Percentiles rank a stretch among this genome's conserved stretches.
phyloP scores from a whole-genome alignment of 2,113 vertebrate genomes.

The Triplophysa rosa region DNA sequence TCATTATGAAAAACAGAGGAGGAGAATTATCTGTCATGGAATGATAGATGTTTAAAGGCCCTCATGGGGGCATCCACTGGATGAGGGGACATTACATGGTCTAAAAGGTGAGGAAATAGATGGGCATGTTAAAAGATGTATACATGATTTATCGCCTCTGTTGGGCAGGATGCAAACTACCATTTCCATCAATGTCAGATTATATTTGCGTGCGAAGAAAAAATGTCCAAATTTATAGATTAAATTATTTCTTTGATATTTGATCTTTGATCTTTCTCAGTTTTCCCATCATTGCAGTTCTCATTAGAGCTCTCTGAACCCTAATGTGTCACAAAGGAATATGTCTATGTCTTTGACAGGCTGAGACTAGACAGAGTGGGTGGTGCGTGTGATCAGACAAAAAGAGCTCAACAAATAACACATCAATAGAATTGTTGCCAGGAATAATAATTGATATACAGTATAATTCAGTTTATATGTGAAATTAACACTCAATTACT shows the following conservation, averaged over 20 bases:
- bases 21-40: neutral
- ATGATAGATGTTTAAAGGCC: conserved; percentile 27
- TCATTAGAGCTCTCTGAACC: neutral
- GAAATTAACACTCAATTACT: too few species aligned
- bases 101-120: conserved; percentile 15
- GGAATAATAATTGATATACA: neutral
- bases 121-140: neutral
- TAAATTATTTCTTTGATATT: neutral
- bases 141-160: conserved; percentile 3
- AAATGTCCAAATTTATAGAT: neutral
- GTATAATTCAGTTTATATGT: neutral
- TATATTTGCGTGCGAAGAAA: conserved; percentile 5
- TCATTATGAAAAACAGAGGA: conserved; percentile 27
- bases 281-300: neutral
- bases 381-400: conserved; percentile 25
- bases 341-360: neutral
- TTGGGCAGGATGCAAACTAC: conserved; percentile 12
- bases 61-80: conserved; percentile 20
- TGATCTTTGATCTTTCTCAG: too few species aligned
- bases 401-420: neutral
- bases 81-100: conserved; percentile 15
- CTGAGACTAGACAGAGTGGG: neutral
- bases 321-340: conserved; percentile 18
- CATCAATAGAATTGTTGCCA: conserved; percentile 12
- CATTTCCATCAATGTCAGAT: neutral